phyloP scores from a whole-genome alignment of 2,888 invertebrate species.

The Monopis laevigella region DNA sequence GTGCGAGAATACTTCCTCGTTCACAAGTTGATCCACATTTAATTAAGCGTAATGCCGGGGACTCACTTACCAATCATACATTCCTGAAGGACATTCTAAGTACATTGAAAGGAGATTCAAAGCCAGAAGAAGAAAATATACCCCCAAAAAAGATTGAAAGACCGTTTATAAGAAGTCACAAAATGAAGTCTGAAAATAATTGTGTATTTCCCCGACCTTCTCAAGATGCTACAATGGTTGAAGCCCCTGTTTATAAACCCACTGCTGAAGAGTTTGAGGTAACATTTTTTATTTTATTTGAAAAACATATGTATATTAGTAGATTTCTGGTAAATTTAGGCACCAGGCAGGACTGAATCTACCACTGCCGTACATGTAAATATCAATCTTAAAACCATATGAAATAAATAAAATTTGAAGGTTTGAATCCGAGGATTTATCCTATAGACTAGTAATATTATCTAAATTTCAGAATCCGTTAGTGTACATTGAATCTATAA shows the following conservation, averaged over 20 bases:
- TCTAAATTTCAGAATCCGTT: constrained; percentile 82
- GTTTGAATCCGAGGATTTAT: too few relatives aligned
- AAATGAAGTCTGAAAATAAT: too few relatives aligned
- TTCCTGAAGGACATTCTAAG: constrained; percentile 4
- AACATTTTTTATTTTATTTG: neutral
- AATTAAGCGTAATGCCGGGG: constrained; percentile 17
- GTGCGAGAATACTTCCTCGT: constrained; percentile 72
- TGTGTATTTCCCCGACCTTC: neutral
- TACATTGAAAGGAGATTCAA: neutral
- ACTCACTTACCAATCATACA: neutral
- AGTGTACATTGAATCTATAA: constrained; percentile 83
- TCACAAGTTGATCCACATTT: constrained; percentile 37
- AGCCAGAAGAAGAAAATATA: neutral
- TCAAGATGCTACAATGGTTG: neutral
- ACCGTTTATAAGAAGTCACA: too few relatives aligned
- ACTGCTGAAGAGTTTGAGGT: constrained; percentile 3
- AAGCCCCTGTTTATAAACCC: constrained; percentile 7
- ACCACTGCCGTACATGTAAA: too few relatives aligned
- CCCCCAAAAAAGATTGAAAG: neutral
- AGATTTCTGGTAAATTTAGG: too few relatives aligned
- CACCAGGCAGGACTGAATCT: too few relatives aligned
- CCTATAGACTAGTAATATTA: neutral
- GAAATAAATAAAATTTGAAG: too few relatives aligned
- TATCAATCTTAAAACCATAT: too few relatives aligned
- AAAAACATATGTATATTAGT: too few relatives aligned